Conservation (phyloP, 1,140 invertebrate genomes). For the Pteromalus puparum region DNA sequence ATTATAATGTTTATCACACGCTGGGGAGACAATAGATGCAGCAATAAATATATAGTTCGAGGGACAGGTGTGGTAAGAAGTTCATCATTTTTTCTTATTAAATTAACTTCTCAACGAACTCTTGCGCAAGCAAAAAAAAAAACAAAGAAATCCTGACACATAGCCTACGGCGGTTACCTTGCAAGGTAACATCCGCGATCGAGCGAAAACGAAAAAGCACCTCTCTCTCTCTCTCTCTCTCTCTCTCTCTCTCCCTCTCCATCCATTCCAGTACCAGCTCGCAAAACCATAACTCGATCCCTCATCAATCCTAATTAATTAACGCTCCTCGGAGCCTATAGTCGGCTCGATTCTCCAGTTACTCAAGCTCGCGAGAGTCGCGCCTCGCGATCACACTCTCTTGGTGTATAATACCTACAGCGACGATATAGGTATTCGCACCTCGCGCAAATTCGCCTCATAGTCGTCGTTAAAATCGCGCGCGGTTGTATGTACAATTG, state of each 20-base stretch:
- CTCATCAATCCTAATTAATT: conserved; percentile 19
- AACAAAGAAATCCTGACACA: no score
- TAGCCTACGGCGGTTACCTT: background rate
- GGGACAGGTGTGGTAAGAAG: no score
- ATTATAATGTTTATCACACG: no score
- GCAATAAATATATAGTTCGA: no score
- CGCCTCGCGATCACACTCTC: background rate
- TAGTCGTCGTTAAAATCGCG: background rate
- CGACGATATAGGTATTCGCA: conserved; percentile 17
- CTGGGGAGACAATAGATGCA: no score
- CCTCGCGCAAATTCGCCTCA: background rate
- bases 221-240: no score
- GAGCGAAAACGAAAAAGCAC: background rate
- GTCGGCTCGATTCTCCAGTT: background rate
- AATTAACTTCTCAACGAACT: no score
- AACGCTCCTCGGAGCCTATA: background rate
- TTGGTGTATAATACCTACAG: background rate
- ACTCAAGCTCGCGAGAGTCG: background rate
- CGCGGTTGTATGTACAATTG: background rate
- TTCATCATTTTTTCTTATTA: no score
- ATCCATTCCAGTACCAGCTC: no score
- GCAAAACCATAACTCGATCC: background rate
- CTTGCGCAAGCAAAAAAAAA: no score
- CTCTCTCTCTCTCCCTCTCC: no score
- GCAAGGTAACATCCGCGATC: background rate